Base-by-base conservation (phyloP, 92 coral and sea anemone species). In the Paragorgia papillata region DNA sequence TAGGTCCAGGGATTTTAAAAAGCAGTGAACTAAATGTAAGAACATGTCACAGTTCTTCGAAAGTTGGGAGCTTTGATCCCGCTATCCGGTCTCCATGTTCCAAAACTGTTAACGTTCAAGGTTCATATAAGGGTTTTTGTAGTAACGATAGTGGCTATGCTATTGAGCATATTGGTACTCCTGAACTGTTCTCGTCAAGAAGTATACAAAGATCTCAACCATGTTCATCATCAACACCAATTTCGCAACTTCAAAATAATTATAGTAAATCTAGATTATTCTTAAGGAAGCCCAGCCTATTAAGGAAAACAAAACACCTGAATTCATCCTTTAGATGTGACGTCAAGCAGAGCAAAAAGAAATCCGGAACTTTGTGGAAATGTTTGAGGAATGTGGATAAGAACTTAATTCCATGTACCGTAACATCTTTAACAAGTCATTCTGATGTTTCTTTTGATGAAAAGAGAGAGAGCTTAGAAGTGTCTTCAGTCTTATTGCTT, bases 151-250 rank as follows among this genome's bases (percentile, higher is more conserved):
- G n/a, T n/a, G n/a, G n/a, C n/a, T 37, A 10, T 46, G 17, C 2
- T 46, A 46, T 2, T 46, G 2, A 15, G n/a, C 1, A 41, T 41
- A 51, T 6, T 66, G 56, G 29, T 18, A 66, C 34, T 41, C 58
- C n/a, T 44, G 75, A 44, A 13, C 27, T 68, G 22, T 68, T 44
- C 21, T 3, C 41, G 48, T 12, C 59, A 46, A 24, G 26, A 44
- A 48, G 0, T 9, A 68, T 9, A 24, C 75, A 14, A 15, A 33
- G n/a, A 28, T 49, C 59, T 46, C 14, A 49, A 44, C 14, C 22
- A 25, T 28, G 33, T 66, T 66, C 41, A 66, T 22, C 73, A 66
- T 66, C 73, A 15, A 66, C 73, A 43, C 73, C 73, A 39, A 39
- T 20, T 19, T 19, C 33, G 25, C 73, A 33, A 14, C 22, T 39